Conservation (phyloP, 1,140 invertebrate species). For the Anastrepha obliqua region DNA sequence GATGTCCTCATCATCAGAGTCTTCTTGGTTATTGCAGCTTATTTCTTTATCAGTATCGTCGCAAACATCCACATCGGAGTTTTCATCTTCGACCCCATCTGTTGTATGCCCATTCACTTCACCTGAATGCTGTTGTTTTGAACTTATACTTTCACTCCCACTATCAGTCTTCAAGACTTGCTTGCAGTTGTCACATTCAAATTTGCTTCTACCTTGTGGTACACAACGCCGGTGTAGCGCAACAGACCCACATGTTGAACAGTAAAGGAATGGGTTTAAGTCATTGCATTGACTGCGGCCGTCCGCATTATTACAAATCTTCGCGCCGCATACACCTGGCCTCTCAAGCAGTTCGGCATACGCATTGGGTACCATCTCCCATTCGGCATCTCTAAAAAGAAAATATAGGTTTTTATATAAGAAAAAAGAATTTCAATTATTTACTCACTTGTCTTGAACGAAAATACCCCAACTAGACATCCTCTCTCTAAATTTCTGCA, state of each 20-base stretch:
- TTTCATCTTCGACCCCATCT: not conserved
- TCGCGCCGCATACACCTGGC: slow-evolving; percentile 63
- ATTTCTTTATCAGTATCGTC: not conserved
- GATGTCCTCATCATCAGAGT: slow-evolving; percentile 12
- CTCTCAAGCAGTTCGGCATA: slow-evolving; percentile 76
- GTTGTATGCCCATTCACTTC: not conserved
- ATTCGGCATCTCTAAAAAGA: slow-evolving; percentile 78
- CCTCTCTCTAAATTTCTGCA: slow-evolving; percentile 76
- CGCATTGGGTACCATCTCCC: slow-evolving; percentile 81
- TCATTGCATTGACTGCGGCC: slow-evolving; percentile 7
- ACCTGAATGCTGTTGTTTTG: not conserved
- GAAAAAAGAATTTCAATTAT: not conserved
- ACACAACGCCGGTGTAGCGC: slow-evolving; percentile 52
- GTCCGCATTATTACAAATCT: slow-evolving; percentile 67
- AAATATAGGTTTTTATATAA: slow-evolving; percentile 26
- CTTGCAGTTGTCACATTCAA: slow-evolving; percentile 56
- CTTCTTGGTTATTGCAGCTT: not conserved
- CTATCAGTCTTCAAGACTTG: slow-evolving; percentile 30
- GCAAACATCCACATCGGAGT: slow-evolving; percentile 9
- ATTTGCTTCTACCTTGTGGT: not conserved
- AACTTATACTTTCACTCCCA: slow-evolving; percentile 23
- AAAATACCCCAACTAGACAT: slow-evolving; percentile 79
- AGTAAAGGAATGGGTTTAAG: slow-evolving; percentile 53
- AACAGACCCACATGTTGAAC: slow-evolving; percentile 53
- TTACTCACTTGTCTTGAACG: slow-evolving; percentile 76